Evolutionary conservation across 2,797 vertebrate species (phyloP).

Genomic region (Pseudochirops cupreus): DNA sequence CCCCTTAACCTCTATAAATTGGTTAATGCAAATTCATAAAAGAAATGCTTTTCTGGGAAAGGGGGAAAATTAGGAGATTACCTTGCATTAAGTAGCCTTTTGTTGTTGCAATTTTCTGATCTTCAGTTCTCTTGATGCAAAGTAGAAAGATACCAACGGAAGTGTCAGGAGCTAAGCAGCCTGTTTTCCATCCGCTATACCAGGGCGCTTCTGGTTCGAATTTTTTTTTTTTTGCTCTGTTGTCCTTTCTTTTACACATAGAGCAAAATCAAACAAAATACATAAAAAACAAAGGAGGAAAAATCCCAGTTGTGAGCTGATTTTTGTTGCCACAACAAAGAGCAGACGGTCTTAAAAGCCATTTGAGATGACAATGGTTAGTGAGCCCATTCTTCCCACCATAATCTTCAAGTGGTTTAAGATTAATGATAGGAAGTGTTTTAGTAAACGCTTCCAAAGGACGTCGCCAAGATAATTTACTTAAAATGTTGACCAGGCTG

Average conservation of each 20-base stretch:
- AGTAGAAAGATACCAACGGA: conserved; percentile 20
- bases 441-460: conserved; percentile 85
- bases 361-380: conserved; percentile 91
- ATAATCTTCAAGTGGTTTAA: conserved; percentile 93
- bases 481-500: conserved; percentile 84
- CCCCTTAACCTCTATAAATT: conserved; percentile 8
- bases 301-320: conserved; percentile 76
- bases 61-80: conserved; percentile 64
- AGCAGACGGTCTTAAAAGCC: conserved; percentile 87
- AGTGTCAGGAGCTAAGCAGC: conserved; percentile 60
- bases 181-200: conserved; percentile 76
- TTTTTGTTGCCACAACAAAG: conserved; percentile 89
- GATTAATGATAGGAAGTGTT: conserved; percentile 91
- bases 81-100: conserved; percentile 54
- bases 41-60: conserved; percentile 50
- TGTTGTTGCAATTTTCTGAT: conserved; percentile 65
- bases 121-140: conserved; percentile 74
- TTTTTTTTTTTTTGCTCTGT: not conserved
- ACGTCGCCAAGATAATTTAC: conserved; percentile 85
- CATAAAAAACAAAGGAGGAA: conserved; percentile 30
- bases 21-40: conserved; percentile 38
- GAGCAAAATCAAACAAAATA: conserved; percentile 71
- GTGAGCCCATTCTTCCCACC: conserved; percentile 91
- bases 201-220: conserved; percentile 75
- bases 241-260: conserved; percentile 74